Base-by-base conservation (phyloP, 2,888 invertebrate species). In the Mythimna loreyi region DNA sequence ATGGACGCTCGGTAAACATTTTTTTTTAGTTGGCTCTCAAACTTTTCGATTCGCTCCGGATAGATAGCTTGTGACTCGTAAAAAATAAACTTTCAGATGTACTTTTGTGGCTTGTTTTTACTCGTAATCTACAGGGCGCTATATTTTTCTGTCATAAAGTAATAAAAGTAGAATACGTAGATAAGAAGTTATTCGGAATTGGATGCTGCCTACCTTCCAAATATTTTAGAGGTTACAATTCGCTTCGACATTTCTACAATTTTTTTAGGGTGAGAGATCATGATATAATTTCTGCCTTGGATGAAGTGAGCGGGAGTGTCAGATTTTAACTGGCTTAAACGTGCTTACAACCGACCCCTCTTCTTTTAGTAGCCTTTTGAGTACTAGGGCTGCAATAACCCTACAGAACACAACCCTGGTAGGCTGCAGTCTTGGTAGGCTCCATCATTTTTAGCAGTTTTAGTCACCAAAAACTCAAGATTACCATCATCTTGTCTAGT, bases 21-120 rank as follows among this genome's bases (percentile, higher is more conserved):
- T 65, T 8, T 71, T 66, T 74, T 55, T 40, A 49, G 57, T 75
- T 64, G 40, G 5, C 25, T 40, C n/a, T 8, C 19, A 7, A 70
- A 69, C 50, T 72, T 69, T 75, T 66, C 53, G 52, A 67, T 75
- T 72, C 25, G 9, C 52, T 53, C 47, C 9, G 40, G 43, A 45
- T n/a, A 13, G 60, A 59, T 78, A 53, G 28, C 23, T 47, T n/a
- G 30, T 58, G 43, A 23, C 56, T 66, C 63, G 57, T 75, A 67
- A 67, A 71, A 71, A 50, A 50, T 56, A 6, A n/a, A 52, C 43
- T 70, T 56, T 40, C 16, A 11, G n/a, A 49, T 21, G 60, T 71
- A 49, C 19, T 53, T 63, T 47, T 56, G 30, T 19, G n/a, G 28
- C 25, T 74, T 63, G 7, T 66, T 70, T 65, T 60, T 49, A 16